Percentiles rank a stretch among this genome's conserved stretches.
These are phyloP conservation scores for Blastobasis lacticolella DNA, from an alignment of 2,888 invertebrate species.

Conservation along the genomic window DNA sequence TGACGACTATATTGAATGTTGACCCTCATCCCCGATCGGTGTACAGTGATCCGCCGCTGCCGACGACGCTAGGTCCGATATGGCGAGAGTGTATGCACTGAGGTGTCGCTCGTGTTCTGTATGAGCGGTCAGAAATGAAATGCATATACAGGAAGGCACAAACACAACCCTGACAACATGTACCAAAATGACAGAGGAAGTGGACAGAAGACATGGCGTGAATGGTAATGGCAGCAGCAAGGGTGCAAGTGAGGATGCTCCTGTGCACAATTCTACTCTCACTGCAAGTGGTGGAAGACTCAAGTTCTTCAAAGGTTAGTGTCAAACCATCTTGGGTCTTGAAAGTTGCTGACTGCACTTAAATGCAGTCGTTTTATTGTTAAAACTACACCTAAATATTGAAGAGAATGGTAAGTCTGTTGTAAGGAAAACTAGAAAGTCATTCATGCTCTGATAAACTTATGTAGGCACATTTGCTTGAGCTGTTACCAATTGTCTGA, in stretches of 20 bases:
- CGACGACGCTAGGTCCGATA: constrained; percentile 43
- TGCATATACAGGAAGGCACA: constrained; percentile 78
- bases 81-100: constrained; percentile 64
- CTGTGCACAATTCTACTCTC: constrained; percentile 57
- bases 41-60: constrained; percentile 46
- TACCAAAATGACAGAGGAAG: constrained; percentile 78
- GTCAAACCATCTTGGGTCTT: background rate
- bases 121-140: constrained; percentile 76
- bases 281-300: constrained; percentile 80
- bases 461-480: constrained; percentile 51
- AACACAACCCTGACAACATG: constrained; percentile 82
- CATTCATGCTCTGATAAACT: constrained; percentile 71
- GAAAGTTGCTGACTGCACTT: too few species aligned
- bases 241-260: constrained; percentile 62
- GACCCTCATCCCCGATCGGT: constrained; percentile 46
- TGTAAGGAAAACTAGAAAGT: constrained; percentile 62
- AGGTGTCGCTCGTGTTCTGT: constrained; percentile 64
- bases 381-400: too few species aligned
- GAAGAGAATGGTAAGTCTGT: constrained; percentile 11
- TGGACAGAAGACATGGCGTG: constrained; percentile 82
- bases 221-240: constrained; percentile 79
- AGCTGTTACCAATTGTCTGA: constrained; percentile 57
- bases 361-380: too few species aligned
- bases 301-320: constrained; percentile 85
- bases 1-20: constrained; percentile 57